Conservation (phyloP, 2,113 vertebrate genomes). For the Gasterosteus aculeatus region DNA sequence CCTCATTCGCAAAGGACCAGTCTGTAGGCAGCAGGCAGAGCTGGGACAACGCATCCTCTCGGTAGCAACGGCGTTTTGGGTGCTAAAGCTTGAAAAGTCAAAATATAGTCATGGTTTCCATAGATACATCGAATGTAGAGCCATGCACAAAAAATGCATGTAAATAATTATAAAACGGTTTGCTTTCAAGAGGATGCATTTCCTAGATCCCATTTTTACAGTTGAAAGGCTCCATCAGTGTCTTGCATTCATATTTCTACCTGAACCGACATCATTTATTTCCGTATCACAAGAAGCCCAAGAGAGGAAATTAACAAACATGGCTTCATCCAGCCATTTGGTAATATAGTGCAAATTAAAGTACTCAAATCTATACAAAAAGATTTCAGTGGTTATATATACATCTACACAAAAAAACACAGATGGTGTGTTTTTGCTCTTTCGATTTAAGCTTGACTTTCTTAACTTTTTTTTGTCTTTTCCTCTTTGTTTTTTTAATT, state of each 20-base stretch:
- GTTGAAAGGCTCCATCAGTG: slow-evolving; percentile 79
- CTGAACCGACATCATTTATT: slow-evolving; percentile 70
- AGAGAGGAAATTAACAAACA: slow-evolving; percentile 64
- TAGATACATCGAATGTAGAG: not conserved
- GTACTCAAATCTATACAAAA: slow-evolving; percentile 78
- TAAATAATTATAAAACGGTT: slow-evolving; percentile 16
- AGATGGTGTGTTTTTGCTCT: slow-evolving; percentile 61
- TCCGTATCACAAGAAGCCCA: slow-evolving; percentile 74
- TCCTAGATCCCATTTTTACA: slow-evolving; percentile 58
- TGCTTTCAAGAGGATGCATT: slow-evolving; percentile 60
- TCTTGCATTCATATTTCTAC: slow-evolving; percentile 79
- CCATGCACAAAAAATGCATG: slow-evolving; percentile 1
- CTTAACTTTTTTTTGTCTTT: slow-evolving; percentile 42
- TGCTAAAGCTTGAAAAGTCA: slow-evolving; percentile 7
- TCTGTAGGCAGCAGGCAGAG: slow-evolving; percentile 76
- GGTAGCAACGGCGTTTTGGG: slow-evolving; percentile 52
- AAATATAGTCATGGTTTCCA: slow-evolving; percentile 5
- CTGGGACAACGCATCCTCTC: slow-evolving; percentile 49
- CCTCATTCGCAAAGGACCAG: slow-evolving; percentile 76
- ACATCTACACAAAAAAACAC: slow-evolving; percentile 58
- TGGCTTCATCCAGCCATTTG: slow-evolving; percentile 59
- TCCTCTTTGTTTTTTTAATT: slow-evolving; percentile 44
- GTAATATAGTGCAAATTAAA: slow-evolving; percentile 85
- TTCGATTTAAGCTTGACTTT: slow-evolving; percentile 31
- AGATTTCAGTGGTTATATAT: slow-evolving; percentile 70